Evolutionary conservation across 2,888 invertebrate genomes (phyloP).

Genomic region (Molanna angustata): DNA sequence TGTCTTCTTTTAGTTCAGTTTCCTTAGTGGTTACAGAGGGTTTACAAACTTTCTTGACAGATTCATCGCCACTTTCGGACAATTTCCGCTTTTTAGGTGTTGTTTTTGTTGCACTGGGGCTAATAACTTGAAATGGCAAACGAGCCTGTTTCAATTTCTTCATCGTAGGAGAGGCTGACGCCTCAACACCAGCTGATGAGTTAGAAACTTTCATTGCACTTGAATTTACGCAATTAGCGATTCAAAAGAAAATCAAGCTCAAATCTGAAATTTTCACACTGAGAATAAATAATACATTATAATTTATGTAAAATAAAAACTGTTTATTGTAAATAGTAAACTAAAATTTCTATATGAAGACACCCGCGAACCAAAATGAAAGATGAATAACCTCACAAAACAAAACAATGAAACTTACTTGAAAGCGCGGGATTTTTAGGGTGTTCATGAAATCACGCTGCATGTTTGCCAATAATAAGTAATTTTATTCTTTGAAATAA

Average conservation of each 20-base stretch:
- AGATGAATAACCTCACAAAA: slow-evolving; percentile 26
- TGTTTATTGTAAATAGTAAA: not conserved
- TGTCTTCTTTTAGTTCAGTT: slow-evolving; percentile 40
- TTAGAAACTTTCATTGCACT: slow-evolving; percentile 23
- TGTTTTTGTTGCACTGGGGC: slow-evolving; percentile 40
- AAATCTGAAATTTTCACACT: not conserved
- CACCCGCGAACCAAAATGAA: slow-evolving; percentile 12
- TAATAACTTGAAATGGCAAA: slow-evolving; percentile 58
- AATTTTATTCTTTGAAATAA: too few species aligned
- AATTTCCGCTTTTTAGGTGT: slow-evolving; percentile 49
- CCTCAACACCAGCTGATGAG: slow-evolving; percentile 19
- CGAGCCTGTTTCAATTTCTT: slow-evolving; percentile 62
- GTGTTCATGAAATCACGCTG: slow-evolving; percentile 4
- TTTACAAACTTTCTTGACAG: slow-evolving; percentile 46
- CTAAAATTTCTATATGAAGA: too few species aligned
- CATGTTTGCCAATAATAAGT: too few species aligned
- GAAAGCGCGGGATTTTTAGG: slow-evolving; percentile 27
- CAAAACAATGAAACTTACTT: slow-evolving; percentile 24
- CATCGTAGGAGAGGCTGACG: slow-evolving; percentile 18
- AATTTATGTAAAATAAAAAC: too few species aligned
- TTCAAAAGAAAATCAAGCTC: not conserved
- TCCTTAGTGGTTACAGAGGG: slow-evolving; percentile 41
- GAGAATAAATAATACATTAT: too few species aligned
- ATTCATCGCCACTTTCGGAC: slow-evolving; percentile 43
- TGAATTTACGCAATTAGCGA: not conserved